Conservation (phyloP, 2,888 invertebrate genomes). For the Drosophila paucipuncta region DNA sequence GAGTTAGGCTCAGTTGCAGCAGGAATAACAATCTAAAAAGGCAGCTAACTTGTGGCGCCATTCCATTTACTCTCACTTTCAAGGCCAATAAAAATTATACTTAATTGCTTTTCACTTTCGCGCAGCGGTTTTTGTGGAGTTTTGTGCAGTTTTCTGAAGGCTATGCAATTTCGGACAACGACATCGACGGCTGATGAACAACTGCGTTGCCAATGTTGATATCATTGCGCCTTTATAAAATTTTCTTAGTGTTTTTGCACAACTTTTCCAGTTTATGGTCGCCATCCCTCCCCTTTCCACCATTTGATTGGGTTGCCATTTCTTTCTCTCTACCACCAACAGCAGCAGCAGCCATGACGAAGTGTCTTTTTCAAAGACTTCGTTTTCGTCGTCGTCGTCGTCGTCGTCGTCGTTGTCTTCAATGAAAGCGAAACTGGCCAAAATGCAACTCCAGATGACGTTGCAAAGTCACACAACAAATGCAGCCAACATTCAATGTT, state of each 20-base stretch:
- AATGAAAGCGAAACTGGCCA: slow-evolving; percentile 74
- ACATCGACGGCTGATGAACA: slow-evolving; percentile 56
- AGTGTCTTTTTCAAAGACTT: slow-evolving; percentile 34
- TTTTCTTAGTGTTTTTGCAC: slow-evolving; percentile 67
- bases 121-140: slow-evolving; percentile 15
- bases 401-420: slow-evolving; percentile 31
- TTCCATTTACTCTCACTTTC: slow-evolving; percentile 67
- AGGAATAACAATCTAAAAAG: slow-evolving; percentile 11
- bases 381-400: slow-evolving; percentile 20
- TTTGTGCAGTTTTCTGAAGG: background rate
- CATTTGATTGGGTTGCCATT: slow-evolving; percentile 58
- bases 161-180: slow-evolving; percentile 21
- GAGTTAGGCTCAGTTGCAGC: slow-evolving; percentile 14
- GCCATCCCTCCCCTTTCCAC: background rate
- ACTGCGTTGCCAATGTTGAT: slow-evolving; percentile 60
- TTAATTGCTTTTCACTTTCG: slow-evolving; percentile 67
- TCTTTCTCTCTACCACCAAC: slow-evolving; percentile 20
- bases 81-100: slow-evolving; percentile 52
- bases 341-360: slow-evolving; percentile 20
- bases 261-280: slow-evolving; percentile 70
- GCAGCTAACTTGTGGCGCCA: slow-evolving; percentile 30
- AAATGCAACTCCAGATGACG: slow-evolving; percentile 56
- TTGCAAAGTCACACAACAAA: slow-evolving; percentile 53
- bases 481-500: slow-evolving; percentile 57
- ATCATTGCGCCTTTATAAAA: slow-evolving; percentile 75